These are phyloP conservation scores for Thermophis baileyi DNA, from an alignment of 2,113 vertebrate species.

Conservation along the genomic window DNA sequence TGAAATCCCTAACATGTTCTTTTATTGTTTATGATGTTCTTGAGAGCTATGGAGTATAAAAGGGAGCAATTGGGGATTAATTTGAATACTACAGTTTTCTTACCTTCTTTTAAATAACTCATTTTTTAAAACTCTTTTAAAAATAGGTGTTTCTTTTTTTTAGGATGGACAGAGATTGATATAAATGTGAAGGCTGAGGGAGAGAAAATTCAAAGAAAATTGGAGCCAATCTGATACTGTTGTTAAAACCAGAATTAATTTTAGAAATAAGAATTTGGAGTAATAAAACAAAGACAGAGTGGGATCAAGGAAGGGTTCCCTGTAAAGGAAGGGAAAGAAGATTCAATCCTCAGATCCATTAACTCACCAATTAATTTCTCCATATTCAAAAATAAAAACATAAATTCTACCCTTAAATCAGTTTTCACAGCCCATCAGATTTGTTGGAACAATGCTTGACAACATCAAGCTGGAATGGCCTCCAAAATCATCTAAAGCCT, in stretches of 20 bases:
- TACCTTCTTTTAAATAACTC: not conserved
- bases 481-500: not conserved
- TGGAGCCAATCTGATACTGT: not conserved
- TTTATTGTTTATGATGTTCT: not conserved
- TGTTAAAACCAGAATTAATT: not conserved
- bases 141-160: not conserved
- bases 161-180: not conserved
- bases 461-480: not conserved
- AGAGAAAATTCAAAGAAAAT: not conserved
- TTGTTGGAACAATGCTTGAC: not conserved
- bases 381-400: not conserved
- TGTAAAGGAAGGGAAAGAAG: not conserved
- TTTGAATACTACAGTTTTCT: not conserved
- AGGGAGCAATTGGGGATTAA: not conserved
- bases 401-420: not conserved
- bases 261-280: not conserved
- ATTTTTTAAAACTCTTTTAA: not conserved
- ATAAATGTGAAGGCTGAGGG: not conserved
- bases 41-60: not conserved
- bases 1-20: constrained; percentile 28
- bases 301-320: not conserved
- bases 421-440: not conserved
- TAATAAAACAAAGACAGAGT: not conserved
- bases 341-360: not conserved
- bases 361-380: not conserved